phyloP scores from a whole-genome alignment of 2,888 invertebrate species.

The Cyrtodaria siliqua region DNA sequence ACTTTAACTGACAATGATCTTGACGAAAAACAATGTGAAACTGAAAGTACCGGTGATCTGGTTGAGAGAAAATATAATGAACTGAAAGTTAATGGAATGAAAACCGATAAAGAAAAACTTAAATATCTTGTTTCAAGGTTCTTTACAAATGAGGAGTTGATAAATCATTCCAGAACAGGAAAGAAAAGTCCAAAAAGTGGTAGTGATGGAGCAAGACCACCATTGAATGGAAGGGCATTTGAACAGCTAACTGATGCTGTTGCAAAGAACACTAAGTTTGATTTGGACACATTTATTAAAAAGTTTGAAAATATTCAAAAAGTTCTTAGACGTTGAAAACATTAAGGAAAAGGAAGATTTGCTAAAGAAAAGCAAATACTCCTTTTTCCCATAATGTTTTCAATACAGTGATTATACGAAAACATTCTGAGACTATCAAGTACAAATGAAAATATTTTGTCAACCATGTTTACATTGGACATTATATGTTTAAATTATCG shows the following conservation, averaged over 20 bases:
- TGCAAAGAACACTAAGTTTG: conserved; percentile 17
- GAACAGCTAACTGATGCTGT: conserved; percentile 16
- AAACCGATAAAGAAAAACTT: conserved; percentile 18
- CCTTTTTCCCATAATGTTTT: too few species aligned
- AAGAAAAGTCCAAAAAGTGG: conserved; percentile 7
- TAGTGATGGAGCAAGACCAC: conserved; percentile 14
- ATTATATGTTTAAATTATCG: too few species aligned
- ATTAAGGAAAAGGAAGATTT: too few species aligned
- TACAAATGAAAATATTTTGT: too few species aligned
- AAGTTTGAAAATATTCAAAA: conserved; percentile 34
- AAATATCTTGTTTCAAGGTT: conserved; percentile 20
- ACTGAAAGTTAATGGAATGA: too few species aligned
- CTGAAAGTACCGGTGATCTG: conserved; percentile 1
- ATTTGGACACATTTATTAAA: conserved; percentile 20
- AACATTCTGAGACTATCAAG: too few species aligned
- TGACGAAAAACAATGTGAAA: not conserved
- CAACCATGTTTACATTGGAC: too few species aligned
- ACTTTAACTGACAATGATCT: not conserved
- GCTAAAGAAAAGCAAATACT: too few species aligned
- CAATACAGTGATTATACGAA: too few species aligned
- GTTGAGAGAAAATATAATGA: too few species aligned
- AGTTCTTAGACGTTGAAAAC: conserved; percentile 18
- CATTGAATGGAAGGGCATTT: conserved; percentile 16
- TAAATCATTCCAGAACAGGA: conserved; percentile 27
- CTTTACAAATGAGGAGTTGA: conserved; percentile 26